Evolutionary conservation across 2,113 vertebrate species (phyloP).

Genomic region (Xenopus borealis): DNA sequence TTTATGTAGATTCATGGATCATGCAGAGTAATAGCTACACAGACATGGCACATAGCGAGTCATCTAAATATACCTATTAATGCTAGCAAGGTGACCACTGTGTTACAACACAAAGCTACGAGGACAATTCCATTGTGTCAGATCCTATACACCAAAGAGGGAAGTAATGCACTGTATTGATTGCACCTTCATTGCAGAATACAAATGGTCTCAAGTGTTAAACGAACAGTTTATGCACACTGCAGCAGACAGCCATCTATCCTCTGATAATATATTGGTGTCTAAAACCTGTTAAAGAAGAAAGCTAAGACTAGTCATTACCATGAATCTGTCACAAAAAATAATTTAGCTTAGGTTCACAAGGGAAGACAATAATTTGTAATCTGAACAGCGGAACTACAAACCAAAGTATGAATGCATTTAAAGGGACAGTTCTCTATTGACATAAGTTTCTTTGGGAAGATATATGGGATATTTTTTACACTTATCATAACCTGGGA

Average conservation of each 20-base stretch:
- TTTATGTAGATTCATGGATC: too few species aligned
- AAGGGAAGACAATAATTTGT: too few species aligned
- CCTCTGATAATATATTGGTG: slow-evolving; percentile 15
- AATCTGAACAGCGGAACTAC: too few species aligned
- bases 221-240: not conserved
- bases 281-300: not conserved
- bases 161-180: slow-evolving; percentile 32
- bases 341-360: too few species aligned
- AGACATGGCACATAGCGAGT: too few species aligned
- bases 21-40: too few species aligned
- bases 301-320: not conserved
- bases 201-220: slow-evolving; percentile 14
- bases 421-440: too few species aligned
- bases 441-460: too few species aligned
- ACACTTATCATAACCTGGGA: too few species aligned
- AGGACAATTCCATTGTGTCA: slow-evolving; percentile 1
- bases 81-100: not conserved
- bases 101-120: slow-evolving; percentile 3
- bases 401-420: too few species aligned
- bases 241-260: not conserved
- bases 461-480: too few species aligned
- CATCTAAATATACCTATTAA: slow-evolving; percentile 7
- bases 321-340: too few species aligned
- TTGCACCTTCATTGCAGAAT: slow-evolving; percentile 31
- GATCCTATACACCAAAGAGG: not conserved